These are phyloP conservation scores for Trematocara marginatum DNA, from an alignment of 2,113 vertebrate genomes.

Conservation along the genomic window DNA sequence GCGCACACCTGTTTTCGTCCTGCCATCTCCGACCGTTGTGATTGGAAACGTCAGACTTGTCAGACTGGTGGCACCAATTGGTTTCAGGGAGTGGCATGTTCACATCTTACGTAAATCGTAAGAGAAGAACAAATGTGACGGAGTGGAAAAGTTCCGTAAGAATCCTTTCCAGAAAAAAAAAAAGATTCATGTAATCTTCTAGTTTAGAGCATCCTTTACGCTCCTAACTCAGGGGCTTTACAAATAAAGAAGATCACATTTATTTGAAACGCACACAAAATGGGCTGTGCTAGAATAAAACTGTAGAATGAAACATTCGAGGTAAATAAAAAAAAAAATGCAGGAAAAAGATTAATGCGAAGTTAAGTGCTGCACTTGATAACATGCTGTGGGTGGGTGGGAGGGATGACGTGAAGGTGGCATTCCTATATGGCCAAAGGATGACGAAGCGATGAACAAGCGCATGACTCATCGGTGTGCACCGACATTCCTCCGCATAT, in stretches of 20 bases:
- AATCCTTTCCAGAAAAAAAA: neutral
- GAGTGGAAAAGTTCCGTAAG: neutral
- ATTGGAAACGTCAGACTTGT: neutral
- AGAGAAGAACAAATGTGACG: neutral
- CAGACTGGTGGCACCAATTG: slow-evolving; percentile 25
- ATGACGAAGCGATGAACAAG: slow-evolving; percentile 48
- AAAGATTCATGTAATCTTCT: neutral
- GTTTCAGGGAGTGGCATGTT: slow-evolving; percentile 62
- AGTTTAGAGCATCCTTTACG: neutral
- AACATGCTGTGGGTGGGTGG: neutral
- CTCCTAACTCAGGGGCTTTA: neutral
- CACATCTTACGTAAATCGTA: neutral
- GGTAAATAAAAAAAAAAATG: too few relatives aligned
- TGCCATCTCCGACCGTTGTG: neutral
- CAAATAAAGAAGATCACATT: neutral
- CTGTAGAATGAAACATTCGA: neutral
- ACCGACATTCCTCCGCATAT: slow-evolving; percentile 45
- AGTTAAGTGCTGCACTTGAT: neutral
- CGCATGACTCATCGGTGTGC: slow-evolving; percentile 55
- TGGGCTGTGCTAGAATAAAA: neutral
- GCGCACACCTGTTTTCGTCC: neutral
- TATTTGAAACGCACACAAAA: neutral
- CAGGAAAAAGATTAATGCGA: neutral
- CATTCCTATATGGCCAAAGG: slow-evolving; percentile 23
- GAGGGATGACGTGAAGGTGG: neutral